Percentiles rank a stretch among this genome's conserved stretches.
Conservation (phyloP, 2,888 invertebrate species). For the Chalcosyrphus nemorum region DNA sequence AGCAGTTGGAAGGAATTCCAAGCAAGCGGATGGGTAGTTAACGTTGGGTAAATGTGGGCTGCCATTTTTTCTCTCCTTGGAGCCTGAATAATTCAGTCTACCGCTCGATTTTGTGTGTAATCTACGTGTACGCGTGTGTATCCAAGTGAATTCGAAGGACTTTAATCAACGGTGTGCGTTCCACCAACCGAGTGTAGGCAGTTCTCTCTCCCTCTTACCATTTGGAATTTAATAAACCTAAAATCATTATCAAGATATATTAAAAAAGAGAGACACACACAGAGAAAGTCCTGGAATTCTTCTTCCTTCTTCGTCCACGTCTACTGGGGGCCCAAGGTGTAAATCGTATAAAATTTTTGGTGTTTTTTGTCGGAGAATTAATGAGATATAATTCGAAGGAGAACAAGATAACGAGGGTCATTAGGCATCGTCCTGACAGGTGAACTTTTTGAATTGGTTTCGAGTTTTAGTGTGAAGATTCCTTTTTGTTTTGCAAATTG, state of each 20-base stretch:
- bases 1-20: slow-evolving; percentile 5
- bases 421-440: slow-evolving; percentile 21
- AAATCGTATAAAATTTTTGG: slow-evolving; percentile 20
- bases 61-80: slow-evolving; percentile 18
- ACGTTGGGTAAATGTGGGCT: slow-evolving; percentile 27
- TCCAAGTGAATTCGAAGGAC: slow-evolving; percentile 22
- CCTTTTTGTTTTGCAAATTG: background rate
- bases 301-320: too few species aligned
- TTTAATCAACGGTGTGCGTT: slow-evolving; percentile 39
- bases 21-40: slow-evolving; percentile 4
- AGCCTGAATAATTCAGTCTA: slow-evolving; percentile 61
- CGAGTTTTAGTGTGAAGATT: slow-evolving; percentile 12
- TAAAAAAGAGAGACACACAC: slow-evolving; percentile 24
- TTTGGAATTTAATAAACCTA: slow-evolving; percentile 46
- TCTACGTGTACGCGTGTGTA: slow-evolving; percentile 31
- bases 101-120: slow-evolving; percentile 37
- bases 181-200: too few species aligned
- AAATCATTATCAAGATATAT: slow-evolving; percentile 30
- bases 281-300: too few species aligned
- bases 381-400: slow-evolving; percentile 28
- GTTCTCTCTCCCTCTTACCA: background rate
- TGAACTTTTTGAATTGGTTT: slow-evolving; percentile 1
- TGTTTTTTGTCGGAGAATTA: slow-evolving; percentile 17
- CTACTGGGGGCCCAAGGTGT: slow-evolving; percentile 1
- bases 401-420: slow-evolving; percentile 39